Conservation (phyloP, 2,888 invertebrate species). For the Drosophila lutescens region DNA sequence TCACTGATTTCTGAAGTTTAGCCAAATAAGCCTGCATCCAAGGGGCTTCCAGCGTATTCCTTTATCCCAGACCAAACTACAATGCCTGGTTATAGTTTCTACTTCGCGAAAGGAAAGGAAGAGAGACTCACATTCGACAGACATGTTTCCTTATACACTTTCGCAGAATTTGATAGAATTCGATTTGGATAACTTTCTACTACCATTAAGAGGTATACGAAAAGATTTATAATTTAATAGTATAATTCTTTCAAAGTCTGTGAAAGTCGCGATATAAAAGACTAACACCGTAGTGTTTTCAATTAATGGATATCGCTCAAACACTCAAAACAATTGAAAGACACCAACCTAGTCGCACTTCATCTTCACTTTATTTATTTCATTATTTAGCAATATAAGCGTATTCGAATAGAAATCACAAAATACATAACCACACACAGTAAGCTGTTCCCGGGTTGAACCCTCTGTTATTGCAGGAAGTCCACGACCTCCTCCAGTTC, state of each 20-base stretch:
- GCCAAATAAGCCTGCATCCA: conserved; percentile 14
- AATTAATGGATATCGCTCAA: background rate
- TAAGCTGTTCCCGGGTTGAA: conserved; percentile 6
- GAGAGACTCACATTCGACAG: background rate
- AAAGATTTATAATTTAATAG: too few relatives aligned
- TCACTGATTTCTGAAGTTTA: conserved; percentile 86
- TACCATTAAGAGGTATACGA: background rate
- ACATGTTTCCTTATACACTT: background rate
- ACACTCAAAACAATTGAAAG: background rate
- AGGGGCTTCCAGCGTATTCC: conserved; percentile 41
- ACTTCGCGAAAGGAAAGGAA: background rate
- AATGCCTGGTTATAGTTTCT: background rate
- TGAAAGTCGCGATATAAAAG: background rate
- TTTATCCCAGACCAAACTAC: background rate
- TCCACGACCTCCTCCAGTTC: conserved; percentile 91
- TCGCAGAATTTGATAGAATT: background rate
- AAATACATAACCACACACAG: conserved; percentile 40
- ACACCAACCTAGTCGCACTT: conserved; percentile 33
- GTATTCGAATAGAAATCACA: conserved; percentile 68
- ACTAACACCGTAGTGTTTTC: conserved; percentile 6
- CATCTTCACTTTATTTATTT: conserved; percentile 54
- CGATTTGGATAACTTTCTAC: background rate
- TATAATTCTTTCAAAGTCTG: background rate
- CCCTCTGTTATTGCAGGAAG: conserved; percentile 86
- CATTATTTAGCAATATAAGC: conserved; percentile 59